phyloP scores from a whole-genome alignment of 2,888 invertebrate genomes.

The Euplagia quadripunctaria region DNA sequence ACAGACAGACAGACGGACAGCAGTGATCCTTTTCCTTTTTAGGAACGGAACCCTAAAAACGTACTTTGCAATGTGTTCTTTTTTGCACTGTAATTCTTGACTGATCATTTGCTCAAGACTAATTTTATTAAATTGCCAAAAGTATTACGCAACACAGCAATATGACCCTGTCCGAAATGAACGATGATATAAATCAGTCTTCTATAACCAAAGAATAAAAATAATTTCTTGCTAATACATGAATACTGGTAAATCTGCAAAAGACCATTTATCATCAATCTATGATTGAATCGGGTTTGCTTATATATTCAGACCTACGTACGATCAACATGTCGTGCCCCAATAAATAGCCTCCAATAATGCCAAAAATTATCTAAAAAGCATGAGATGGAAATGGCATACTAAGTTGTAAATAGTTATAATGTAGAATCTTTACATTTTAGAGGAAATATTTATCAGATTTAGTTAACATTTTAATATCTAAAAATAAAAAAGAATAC shows the following conservation, averaged over 20 bases:
- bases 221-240: constrained; percentile 10
- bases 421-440: constrained; percentile 46
- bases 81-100: background rate
- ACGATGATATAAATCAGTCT: constrained; percentile 58
- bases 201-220: constrained; percentile 50
- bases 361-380: constrained; percentile 32
- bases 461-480: constrained; percentile 45
- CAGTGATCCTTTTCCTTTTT: too few relatives aligned
- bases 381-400: constrained; percentile 34
- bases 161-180: constrained; percentile 53
- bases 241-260: constrained; percentile 36
- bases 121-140: constrained; percentile 39
- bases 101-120: background rate
- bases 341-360: constrained; percentile 2
- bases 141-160: constrained; percentile 47
- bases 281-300: background rate
- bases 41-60: background rate
- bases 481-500: constrained; percentile 29
- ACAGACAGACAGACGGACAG: too few relatives aligned
- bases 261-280: background rate
- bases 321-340: background rate
- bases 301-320: background rate
- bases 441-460: constrained; percentile 42
- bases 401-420: constrained; percentile 40
- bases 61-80: background rate